Evolutionary conservation across 2,888 invertebrate species (phyloP).

Genomic region (Thymelicus acteon): DNA sequence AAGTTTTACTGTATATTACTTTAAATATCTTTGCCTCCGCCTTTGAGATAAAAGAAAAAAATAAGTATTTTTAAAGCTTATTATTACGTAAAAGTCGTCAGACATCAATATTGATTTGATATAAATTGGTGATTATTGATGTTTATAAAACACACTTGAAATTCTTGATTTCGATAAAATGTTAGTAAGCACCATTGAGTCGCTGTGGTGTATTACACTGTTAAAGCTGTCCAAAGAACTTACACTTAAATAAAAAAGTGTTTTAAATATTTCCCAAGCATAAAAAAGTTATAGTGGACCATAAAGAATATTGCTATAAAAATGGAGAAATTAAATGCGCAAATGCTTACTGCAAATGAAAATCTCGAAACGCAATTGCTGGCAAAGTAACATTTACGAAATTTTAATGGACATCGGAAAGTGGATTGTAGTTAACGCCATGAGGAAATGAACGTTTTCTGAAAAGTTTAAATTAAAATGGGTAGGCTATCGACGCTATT

Average conservation of each 20-base stretch:
- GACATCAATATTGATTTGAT: no score
- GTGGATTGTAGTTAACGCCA: conserved; percentile 12
- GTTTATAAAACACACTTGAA: no score
- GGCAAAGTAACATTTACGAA: conserved; percentile 10
- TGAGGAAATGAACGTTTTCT: conserved; percentile 4
- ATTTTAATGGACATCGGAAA: conserved; percentile 18
- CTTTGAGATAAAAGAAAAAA: no score
- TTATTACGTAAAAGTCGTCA: no score
- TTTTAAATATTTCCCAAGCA: background rate
- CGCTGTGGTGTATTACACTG: background rate
- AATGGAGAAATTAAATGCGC: conserved; percentile 3
- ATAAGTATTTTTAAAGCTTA: no score
- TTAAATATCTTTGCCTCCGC: no score
- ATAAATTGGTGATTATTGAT: no score
- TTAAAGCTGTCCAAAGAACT: background rate
- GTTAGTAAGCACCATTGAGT: no score
- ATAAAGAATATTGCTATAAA: background rate
- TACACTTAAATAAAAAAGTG: background rate
- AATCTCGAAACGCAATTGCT: conserved; percentile 8
- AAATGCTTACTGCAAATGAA: conserved; percentile 5
- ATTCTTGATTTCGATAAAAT: no score
- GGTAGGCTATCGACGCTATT: conserved; percentile 1
- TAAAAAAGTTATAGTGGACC: background rate
- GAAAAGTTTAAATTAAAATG: conserved; percentile 21
- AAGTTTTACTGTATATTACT: no score